phyloP scores from a whole-genome alignment of 1,140 invertebrate genomes.

The Zaprionus tsacasi region DNA sequence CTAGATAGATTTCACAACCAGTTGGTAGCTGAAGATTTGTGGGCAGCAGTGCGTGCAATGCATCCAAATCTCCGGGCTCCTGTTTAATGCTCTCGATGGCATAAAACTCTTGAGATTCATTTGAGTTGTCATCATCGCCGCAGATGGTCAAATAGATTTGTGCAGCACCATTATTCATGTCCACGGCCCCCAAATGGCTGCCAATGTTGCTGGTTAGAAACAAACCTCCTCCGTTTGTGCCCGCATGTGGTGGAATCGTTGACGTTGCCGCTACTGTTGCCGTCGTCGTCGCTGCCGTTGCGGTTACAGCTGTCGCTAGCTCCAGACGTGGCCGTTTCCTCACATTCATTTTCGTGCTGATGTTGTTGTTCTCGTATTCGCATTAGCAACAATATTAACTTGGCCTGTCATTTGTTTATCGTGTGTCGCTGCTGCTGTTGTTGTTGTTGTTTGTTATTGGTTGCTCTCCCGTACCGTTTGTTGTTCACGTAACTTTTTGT shows the following conservation, averaged over 20 bases:
- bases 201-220: constrained; percentile 15
- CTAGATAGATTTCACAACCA: constrained; percentile 81
- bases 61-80: constrained; percentile 64
- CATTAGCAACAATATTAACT: constrained; percentile 2
- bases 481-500: constrained; percentile 41
- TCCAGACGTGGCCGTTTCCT: constrained; percentile 74
- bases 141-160: constrained; percentile 78
- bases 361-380: constrained; percentile 1
- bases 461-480: background rate
- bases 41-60: constrained; percentile 60
- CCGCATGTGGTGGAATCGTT: background rate
- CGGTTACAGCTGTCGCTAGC: constrained; percentile 42
- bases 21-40: constrained; percentile 74
- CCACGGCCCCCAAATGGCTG: constrained; percentile 21
- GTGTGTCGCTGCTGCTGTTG: background rate
- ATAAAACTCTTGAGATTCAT: constrained; percentile 74
- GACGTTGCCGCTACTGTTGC: background rate
- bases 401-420: constrained; percentile 1
- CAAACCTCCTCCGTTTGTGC: background rate
- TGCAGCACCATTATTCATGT: constrained; percentile 54
- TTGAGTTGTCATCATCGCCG: constrained; percentile 70
- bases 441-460: background rate
- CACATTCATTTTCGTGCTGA: constrained; percentile 56
- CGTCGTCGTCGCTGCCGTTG: constrained; percentile 26
- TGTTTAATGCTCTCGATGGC: constrained; percentile 73